A percentile compares a stretch with the other conserved stretches of the same genome.
Conservation (phyloP, 2,113 vertebrate species). For the Stigmatopora argus region DNA sequence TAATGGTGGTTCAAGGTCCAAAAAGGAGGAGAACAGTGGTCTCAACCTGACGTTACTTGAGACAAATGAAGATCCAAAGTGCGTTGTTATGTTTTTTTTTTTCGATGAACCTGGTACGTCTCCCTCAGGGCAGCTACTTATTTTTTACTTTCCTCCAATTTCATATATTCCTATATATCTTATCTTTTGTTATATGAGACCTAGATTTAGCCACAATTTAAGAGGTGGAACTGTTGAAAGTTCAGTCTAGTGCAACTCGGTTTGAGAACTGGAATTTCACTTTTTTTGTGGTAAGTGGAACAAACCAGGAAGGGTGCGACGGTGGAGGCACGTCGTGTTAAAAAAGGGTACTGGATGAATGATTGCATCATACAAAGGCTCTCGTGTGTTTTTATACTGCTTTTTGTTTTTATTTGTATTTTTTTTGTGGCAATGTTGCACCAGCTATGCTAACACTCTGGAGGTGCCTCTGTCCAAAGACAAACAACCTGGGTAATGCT, state of each 20-base stretch:
- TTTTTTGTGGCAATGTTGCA: conserved; percentile 13
- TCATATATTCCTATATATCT: conserved; percentile 2
- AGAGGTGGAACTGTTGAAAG: conserved; percentile 36
- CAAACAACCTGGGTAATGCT: conserved; percentile 78
- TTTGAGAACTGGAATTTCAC: conserved; percentile 66
- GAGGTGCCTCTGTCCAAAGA: conserved; percentile 68
- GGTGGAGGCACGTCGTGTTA: conserved; percentile 19
- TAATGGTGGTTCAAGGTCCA: conserved; percentile 31
- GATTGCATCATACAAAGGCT: conserved; percentile 24
- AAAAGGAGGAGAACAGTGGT: conserved; percentile 26
- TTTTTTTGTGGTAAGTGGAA: conserved; percentile 1
- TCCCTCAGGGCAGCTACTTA: conserved; percentile 61
- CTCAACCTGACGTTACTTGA: conserved; percentile 48
- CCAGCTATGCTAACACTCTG: conserved; percentile 45
- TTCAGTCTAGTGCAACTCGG: conserved; percentile 59
- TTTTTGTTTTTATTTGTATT: conserved; percentile 19
- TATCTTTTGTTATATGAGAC: conserved; percentile 6
- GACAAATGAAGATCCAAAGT: conserved; percentile 64
- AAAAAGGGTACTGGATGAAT: conserved; percentile 45
- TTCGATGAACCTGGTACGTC: conserved; percentile 38
- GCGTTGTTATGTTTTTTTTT: conserved; percentile 24
- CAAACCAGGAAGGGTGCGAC: conserved; percentile 11
- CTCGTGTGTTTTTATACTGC: conserved; percentile 17
- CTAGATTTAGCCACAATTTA: conserved; percentile 34
- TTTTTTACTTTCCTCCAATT: conserved; percentile 2